Base-by-base conservation (phyloP, 2,888 invertebrate species). In the Cyclophora punctaria region DNA sequence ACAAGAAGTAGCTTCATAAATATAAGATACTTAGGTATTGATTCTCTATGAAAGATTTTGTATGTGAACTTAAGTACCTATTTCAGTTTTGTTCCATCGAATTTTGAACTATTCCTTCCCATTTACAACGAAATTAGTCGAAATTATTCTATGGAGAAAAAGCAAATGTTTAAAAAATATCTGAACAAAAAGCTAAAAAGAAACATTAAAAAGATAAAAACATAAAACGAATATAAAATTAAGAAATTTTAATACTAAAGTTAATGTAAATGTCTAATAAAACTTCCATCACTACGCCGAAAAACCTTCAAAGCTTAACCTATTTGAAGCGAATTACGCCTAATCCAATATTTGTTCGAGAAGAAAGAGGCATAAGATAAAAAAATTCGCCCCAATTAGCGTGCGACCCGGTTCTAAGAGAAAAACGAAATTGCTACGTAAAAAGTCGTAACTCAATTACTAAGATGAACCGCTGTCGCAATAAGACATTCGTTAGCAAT, bases 361-460 rank as follows among this genome's bases (percentile, higher is more conserved):
- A 71, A 73, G 71, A 74, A 75, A 71, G 71, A 65, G 55, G 60
- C 59, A 56, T 55, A 55, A 74, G 68, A 75, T 78, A 79, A 77
- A 78, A 78, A 78, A 78, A 73, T 73, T 76, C 75, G 71, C 62
- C 73, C 85, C 86, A 85, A 87, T 86, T 86, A 86, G 79, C 78
- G 80, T 79, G 73, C 79, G 78, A 78, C 82, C 78, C 73, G 78
- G 73, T 80, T 82, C 82, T 83, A 80, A 85, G 83, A 83, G 81
- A 83, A 83, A 84, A 86, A 83, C 79, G 80, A 85, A 86, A 86
- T 85, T 84, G 83, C 84, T 80, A 84, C 85, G 84, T 85, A 86
- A 84, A 87, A 88, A 86, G 83, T 87, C 84, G 86, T 88, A 88
- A 88, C 87, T 88, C 87, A 87, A 88, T 88, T 88, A 88, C 82